Base-by-base conservation (phyloP, 2,113 vertebrate species). In the Equus przewalskii region DNA sequence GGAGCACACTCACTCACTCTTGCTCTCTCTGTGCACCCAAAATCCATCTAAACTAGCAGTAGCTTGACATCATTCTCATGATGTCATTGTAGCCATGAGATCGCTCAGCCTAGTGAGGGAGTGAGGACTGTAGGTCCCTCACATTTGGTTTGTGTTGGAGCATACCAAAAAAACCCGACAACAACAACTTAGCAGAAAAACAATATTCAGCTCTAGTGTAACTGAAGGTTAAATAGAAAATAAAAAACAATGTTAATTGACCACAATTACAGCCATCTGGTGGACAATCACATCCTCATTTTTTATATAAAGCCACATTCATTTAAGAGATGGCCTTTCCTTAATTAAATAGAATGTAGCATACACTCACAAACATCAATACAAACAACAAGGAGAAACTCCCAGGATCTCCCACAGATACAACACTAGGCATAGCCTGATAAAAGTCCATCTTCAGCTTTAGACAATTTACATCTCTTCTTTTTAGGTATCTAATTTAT, bases 181-280 rank as follows among this genome's bases (percentile, higher is more conserved):
- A 64, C 22, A 73, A 21, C 24, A 90, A 0, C 19, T 36, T 21
- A 86, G 33, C 60, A 44, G 46, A 86, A 94, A 82, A 44, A 86
- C n/a, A 30, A 1, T 16, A 46, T 18, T 46, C n/a, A 46, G 83
- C 28, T 56, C 22, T 84, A 10, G 0, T 44, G 6, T 49, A 75
- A 87, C 51, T 58, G 78, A 76, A 81, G 64, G 87, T 15, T 75
- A 97, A 96, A 83, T 6, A 33, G 46, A 90, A 84, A 91, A 84
- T 69, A 87, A 86, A 75, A 92, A 93, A 12, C 83, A 92, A 10
- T 41, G 3, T 73, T 91, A 19, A 58, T 9, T 94, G 73, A 64
- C 69, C 83, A 89, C 60, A 75, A 26, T 62, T 82, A 56, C 67
- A 14, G 94, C 85, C 67, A 44, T 64, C 64, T 97, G 87, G 62